Conservation (phyloP, 2,888 invertebrate species). For the Trissonchulus sp. region DNA sequence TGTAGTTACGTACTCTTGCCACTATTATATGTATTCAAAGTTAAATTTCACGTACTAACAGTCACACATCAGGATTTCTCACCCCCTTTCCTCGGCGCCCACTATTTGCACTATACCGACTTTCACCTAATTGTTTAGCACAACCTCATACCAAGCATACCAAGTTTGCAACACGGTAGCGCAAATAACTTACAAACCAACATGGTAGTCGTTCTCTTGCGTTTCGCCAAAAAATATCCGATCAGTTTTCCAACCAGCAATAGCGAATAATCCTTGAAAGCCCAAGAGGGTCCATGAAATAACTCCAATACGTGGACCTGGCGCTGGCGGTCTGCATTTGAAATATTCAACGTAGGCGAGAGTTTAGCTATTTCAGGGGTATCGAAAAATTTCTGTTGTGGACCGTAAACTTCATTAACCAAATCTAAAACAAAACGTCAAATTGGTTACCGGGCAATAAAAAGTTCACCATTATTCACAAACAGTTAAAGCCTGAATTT, state of each 20-base stretch:
- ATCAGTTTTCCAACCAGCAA: conserved; percentile 54
- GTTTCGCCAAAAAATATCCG: conserved; percentile 52
- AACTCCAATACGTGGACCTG: conserved; percentile 55
- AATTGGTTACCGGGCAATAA: no score
- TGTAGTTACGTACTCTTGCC: no score
- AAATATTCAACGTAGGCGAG: conserved; percentile 42
- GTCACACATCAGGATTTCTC: no score
- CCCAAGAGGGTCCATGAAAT: conserved; percentile 56
- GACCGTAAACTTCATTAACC: conserved; percentile 2
- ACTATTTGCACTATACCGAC: no score
- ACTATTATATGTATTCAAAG: no score
- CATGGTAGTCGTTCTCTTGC: conserved; percentile 49
- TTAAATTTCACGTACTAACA: no score
- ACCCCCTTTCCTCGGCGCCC: no score
- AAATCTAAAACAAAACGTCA: conserved; percentile 23
- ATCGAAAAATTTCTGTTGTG: conserved; percentile 32
- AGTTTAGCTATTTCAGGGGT: conserved; percentile 36
- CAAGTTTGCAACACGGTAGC: no score
- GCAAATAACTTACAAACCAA: conserved; percentile 46
- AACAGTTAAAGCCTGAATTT: no score
- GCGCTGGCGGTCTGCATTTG: conserved; percentile 29
- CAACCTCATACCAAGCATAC: no score
- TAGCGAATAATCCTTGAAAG: conserved; percentile 58
- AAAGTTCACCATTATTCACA: no score
- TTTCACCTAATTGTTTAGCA: no score